These are phyloP conservation scores for Rhabdophis nuchalis DNA, from an alignment of 2,797 vertebrate genomes.

Conservation along the genomic window DNA sequence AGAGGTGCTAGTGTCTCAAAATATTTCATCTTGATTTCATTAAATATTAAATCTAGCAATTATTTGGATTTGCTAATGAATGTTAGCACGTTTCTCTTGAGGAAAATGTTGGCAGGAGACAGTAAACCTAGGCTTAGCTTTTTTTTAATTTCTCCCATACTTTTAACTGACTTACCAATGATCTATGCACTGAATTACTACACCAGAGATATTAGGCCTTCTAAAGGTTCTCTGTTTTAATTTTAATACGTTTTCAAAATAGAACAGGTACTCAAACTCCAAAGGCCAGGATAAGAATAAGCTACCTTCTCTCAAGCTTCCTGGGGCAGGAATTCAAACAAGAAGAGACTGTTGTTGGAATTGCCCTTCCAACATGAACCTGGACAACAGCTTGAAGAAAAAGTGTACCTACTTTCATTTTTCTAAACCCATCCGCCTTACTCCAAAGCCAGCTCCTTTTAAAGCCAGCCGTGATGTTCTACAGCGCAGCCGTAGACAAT, in stretches of 20 bases:
- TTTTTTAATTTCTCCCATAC: background rate
- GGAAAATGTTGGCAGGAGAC: background rate
- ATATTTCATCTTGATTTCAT: background rate
- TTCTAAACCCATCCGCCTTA: slow-evolving; percentile 66
- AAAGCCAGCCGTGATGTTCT: slow-evolving; percentile 31
- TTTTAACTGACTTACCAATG: background rate
- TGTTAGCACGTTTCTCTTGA: background rate
- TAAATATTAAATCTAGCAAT: background rate
- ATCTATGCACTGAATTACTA: background rate
- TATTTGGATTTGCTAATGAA: background rate
- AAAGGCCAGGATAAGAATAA: slow-evolving; percentile 28
- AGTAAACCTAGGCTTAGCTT: background rate
- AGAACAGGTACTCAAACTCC: background rate
- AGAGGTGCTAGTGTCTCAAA: background rate
- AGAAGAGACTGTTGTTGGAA: background rate
- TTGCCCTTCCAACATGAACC: background rate
- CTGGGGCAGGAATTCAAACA: background rate
- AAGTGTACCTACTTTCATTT: slow-evolving; percentile 68
- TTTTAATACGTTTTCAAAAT: background rate
- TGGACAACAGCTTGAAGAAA: background rate
- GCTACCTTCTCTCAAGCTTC: slow-evolving; percentile 39
- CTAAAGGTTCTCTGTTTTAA: background rate
- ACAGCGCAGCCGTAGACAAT: slow-evolving; percentile 24
- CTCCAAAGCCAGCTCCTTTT: slow-evolving; percentile 27
- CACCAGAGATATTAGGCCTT: background rate